Evolutionary conservation across 1,140 invertebrate genomes (phyloP), one percentile per base, ranked within the genome.

Genomic region (Cepaea nemoralis): DNA sequence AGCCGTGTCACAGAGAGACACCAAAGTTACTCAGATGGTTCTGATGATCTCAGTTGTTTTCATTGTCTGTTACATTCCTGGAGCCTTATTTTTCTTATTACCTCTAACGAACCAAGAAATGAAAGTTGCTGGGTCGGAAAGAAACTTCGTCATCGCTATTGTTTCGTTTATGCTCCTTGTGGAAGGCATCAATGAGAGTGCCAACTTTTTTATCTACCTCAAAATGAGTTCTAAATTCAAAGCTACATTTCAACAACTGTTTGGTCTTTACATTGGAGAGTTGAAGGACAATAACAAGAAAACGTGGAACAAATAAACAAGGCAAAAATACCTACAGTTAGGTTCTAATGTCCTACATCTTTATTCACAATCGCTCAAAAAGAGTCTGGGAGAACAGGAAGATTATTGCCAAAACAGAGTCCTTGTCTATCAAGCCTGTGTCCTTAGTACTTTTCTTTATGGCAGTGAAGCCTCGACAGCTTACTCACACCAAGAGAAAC

Each of bases 121-220:
- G 24, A 66, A 66, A 27, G 24, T 66, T 33, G 31, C 10, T 10
- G 24, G 24, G 10, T 6, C 24, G n/a, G 8, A 66, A 33, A n/a
- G n/a, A 33, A 66, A 66, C 31, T 33, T 66, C 10, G 10, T 66
- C 6, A 66, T 71, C 10, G 69, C 31, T 35, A 71, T n/a, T 8
- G 5, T 37, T 35, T 71, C 22, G 3, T 35, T 71, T 24, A 12
- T 33, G 31, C 8, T 40, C 33, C 27, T 31, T 35, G 16, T 69
- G 12, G 31, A 31, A 14, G 14, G 14, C 31, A 19, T 69, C n/a
- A 42, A 48, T 8, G 22, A 5, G 40, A 22, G 22, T 6, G 74
- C 19, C 19, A 69, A 69, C 66, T 22, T 69, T 14, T 69, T 69
- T n/a, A 66, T 66, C 63, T 66, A 66, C 63, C 8, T 66, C 19